phyloP scores from a whole-genome alignment of 2,797 vertebrate genomes.

The Okamejei kenojei region DNA sequence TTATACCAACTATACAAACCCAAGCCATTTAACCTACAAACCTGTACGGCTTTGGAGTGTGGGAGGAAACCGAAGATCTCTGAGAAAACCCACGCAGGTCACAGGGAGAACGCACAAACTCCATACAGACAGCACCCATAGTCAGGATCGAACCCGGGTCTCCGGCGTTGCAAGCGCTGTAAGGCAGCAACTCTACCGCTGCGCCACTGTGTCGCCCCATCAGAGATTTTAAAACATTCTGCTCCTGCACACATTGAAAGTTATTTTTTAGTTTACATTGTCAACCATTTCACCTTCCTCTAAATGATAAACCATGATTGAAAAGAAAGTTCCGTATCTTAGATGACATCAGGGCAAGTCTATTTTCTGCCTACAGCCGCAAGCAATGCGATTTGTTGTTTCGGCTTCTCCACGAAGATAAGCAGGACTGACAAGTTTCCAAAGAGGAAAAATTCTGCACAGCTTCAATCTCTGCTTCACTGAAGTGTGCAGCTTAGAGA shows the following conservation, averaged over 20 bases:
- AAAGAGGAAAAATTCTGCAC: background rate
- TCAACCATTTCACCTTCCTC: background rate
- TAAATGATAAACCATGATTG: background rate
- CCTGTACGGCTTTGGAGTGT: no score
- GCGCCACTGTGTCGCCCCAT: no score
- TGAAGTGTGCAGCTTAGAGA: background rate
- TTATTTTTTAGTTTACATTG: background rate
- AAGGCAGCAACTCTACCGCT: no score
- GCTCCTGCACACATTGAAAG: background rate
- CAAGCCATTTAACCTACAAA: no score
- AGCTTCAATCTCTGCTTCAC: background rate
- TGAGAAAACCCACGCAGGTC: no score
- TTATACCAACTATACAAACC: no score
- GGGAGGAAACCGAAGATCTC: no score
- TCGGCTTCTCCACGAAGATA: background rate
- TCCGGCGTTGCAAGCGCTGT: no score
- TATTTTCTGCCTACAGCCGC: background rate
- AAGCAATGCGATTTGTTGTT: background rate
- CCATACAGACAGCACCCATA: no score
- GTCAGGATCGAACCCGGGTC: no score
- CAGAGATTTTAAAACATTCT: background rate
- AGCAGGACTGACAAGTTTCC: background rate
- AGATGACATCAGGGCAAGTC: background rate
- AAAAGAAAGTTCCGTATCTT: background rate
- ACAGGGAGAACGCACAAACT: no score